A percentile compares a stretch with the other conserved stretches of the same genome.
These are phyloP conservation scores for Ametastegia equiseti DNA, from an alignment of 2,888 invertebrate species.

Conservation along the genomic window DNA sequence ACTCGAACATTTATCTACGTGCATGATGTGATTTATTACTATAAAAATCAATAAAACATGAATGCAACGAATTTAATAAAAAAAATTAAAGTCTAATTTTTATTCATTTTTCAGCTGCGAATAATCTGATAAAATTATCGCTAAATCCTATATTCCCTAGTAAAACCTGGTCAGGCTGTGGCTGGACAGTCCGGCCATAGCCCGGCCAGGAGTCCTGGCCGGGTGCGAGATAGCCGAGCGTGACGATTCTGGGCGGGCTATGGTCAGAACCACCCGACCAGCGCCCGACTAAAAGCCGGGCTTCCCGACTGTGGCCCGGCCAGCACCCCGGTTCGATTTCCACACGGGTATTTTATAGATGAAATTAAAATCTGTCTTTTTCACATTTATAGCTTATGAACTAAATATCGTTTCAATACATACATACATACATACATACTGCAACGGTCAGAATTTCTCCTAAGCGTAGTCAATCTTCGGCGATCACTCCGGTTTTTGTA, in stretches of 20 bases:
- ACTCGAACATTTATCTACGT: too few relatives aligned
- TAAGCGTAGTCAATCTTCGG: too few relatives aligned
- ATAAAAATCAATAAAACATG: background rate
- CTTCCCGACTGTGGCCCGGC: background rate
- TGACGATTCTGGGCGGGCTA: constrained; percentile 7
- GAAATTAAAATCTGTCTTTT: too few relatives aligned
- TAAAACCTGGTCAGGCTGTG: background rate
- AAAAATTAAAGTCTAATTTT: background rate
- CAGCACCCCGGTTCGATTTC: background rate
- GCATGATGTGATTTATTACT: too few relatives aligned
- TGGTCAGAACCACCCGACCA: background rate
- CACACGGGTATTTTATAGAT: too few relatives aligned
- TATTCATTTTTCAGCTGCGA: background rate
- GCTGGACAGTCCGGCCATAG: constrained; percentile 10
- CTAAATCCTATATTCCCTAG: background rate
- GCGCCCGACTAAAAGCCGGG: constrained; percentile 16
- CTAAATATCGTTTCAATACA: too few relatives aligned
- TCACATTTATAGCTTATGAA: too few relatives aligned
- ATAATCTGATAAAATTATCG: background rate
- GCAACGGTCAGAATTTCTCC: too few relatives aligned
- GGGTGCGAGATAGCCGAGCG: background rate
- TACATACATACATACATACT: too few relatives aligned
- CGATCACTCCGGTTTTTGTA: too few relatives aligned
- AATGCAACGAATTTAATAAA: background rate
- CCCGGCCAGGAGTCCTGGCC: background rate